Percentiles rank a stretch among this genome's conserved stretches.
These are phyloP conservation scores for Brevimyrus niger DNA, from an alignment of 2,113 vertebrate species.

Conservation along the genomic window DNA sequence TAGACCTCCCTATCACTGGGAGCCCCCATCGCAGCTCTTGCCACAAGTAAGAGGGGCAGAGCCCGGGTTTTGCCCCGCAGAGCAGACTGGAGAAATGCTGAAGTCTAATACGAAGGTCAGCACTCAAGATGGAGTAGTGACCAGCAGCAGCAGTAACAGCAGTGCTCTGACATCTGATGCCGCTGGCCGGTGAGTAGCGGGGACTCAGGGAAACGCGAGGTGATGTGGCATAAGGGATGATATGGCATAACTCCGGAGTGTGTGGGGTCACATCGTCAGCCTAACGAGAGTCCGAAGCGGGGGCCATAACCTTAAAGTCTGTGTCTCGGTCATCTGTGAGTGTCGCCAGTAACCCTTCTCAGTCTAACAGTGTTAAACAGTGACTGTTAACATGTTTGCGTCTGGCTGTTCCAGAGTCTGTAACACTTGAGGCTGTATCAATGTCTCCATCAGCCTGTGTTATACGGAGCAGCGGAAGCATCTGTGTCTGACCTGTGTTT, in stretches of 20 bases:
- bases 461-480: neutral
- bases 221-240: neutral
- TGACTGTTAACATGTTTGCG: neutral
- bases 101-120: neutral
- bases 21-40: neutral
- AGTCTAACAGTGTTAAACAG: neutral
- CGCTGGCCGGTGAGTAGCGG: neutral
- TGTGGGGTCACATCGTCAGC: neutral
- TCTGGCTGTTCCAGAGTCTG: neutral
- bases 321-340: neutral
- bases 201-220: neutral
- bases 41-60: neutral
- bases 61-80: neutral
- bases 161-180: neutral
- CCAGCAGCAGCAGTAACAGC: neutral
- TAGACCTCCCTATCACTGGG: neutral
- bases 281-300: neutral
- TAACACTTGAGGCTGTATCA: neutral
- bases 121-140: neutral
- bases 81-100: conserved; percentile 3
- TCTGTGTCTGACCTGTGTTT: neutral
- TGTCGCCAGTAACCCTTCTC: neutral
- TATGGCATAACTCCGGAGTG: neutral
- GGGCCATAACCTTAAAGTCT: neutral
- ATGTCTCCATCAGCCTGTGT: neutral